Evolutionary conservation across 1,140 invertebrate species (phyloP), one percentile per base, ranked within the genome.

Genomic region (Drosophila truncata): DNA sequence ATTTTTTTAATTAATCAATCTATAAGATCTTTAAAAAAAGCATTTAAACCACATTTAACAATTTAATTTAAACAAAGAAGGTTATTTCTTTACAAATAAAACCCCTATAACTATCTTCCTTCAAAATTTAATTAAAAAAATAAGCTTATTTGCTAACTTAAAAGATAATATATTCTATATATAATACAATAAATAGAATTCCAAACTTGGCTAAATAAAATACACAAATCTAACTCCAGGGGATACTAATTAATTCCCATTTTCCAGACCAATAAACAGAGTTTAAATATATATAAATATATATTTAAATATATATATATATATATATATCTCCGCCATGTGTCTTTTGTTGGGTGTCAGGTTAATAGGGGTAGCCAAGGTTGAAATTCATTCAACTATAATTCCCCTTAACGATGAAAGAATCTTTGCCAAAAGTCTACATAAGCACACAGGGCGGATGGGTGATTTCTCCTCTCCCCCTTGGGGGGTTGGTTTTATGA

Each of bases 351-450:
- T 4, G 25, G 41, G 46, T 50, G 44, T n/a, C 42, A 46, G 58
- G 41, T 46, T 66, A 46, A 35, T 44, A 46, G 63, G 39, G 42
- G 42, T 46, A 66, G 63, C 58, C 63, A 66, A 62, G 57, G 63
- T 29, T 46, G 31, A 66, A 66, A 63, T 46, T 64, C 64, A 39
- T 64, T 64, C 61, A 39, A 41, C 54, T 64, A 64, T 35, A 64
- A 67, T 65, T 47, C 64, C 64, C 23, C 37, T 7, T 49, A 70
- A 70, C 29, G 55, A 64, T 33, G 20, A 44, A 52, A 29, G 59
- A 67, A 62, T 61, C 57, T 47, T 35, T 47, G 29, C 46, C 27
- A 16, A 65, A 67, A 41, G 41, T 52, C 61, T 29, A 50, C 16
- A 41, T 27, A 65, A 33, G 47, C 27, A 39, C 16, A 71, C 41